phyloP scores from a whole-genome alignment of 2,113 vertebrate genomes.

The Oophaga pumilio region DNA sequence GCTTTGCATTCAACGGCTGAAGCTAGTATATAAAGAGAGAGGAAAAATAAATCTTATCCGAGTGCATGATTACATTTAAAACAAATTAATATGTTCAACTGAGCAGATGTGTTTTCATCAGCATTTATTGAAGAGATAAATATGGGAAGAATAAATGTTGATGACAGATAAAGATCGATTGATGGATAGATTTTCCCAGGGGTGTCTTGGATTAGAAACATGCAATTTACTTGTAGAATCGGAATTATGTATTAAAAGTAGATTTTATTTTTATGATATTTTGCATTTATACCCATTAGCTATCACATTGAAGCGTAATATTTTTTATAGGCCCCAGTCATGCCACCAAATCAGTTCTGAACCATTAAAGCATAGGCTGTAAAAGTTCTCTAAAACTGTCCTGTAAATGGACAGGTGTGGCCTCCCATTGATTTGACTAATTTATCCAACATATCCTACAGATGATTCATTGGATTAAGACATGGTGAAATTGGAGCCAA shows the following conservation, averaged over 20 bases:
- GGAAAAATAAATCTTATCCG: not conserved
- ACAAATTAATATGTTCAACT: conserved; percentile 16
- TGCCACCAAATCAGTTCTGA: no score
- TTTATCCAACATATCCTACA: no score
- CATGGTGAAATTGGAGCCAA: no score
- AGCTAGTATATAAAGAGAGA: not conserved
- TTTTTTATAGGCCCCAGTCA: no score
- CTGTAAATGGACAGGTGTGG: no score
- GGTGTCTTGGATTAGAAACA: not conserved
- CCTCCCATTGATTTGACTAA: no score
- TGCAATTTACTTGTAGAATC: not conserved
- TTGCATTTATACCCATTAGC: no score
- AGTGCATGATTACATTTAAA: conserved; percentile 5
- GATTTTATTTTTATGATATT: not conserved
- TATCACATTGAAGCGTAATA: no score
- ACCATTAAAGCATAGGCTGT: no score
- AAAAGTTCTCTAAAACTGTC: no score
- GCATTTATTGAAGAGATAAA: conserved; percentile 18
- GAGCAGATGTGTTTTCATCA: conserved; percentile 23
- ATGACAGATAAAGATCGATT: conserved; percentile 1
- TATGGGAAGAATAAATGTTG: conserved; percentile 1
- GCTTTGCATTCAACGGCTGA: not conserved
- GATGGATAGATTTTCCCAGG: conserved; percentile 7
- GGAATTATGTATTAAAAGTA: not conserved
- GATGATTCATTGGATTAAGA: no score